Percentiles rank a stretch among this genome's conserved stretches.
Conservation (phyloP, 2,888 invertebrate genomes). For the Ormyrus nitidulus region DNA sequence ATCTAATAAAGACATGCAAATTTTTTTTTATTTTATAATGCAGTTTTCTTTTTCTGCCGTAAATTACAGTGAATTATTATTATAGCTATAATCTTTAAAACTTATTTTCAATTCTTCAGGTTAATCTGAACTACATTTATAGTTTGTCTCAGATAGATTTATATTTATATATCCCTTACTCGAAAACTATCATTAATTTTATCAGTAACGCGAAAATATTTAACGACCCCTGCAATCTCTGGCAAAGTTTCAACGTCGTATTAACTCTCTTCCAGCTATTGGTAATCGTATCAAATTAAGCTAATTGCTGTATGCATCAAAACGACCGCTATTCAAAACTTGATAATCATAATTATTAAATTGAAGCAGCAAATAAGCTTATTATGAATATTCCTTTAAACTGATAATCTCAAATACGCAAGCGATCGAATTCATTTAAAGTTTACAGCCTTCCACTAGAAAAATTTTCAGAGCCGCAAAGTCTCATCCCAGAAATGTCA, state of each 20-base stretch:
- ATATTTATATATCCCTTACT: not conserved
- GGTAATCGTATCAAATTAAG: slow-evolving; percentile 16
- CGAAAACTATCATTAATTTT: slow-evolving; percentile 14
- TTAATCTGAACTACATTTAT: not conserved
- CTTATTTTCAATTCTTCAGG: too few species aligned
- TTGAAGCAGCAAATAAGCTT: not conserved
- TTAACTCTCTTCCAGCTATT: slow-evolving; percentile 17
- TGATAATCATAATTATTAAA: not conserved
- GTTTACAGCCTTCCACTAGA: not conserved
- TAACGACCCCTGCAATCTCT: slow-evolving; percentile 25
- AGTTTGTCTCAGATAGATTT: not conserved
- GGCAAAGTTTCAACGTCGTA: slow-evolving; percentile 41
- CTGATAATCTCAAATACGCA: too few species aligned
- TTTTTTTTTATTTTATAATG: too few species aligned
- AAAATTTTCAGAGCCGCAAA: not conserved
- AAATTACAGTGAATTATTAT: too few species aligned
- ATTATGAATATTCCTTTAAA: too few species aligned
- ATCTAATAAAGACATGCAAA: too few species aligned
- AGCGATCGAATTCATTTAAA: too few species aligned
- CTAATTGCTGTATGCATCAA: slow-evolving; percentile 7
- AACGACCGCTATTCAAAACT: not conserved
- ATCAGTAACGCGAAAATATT: slow-evolving; percentile 31
- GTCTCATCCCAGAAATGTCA: too few species aligned
- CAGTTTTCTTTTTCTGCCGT: too few species aligned
- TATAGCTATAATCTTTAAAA: too few species aligned